Evolutionary conservation across 2,113 vertebrate genomes (phyloP).

Genomic region (Gymnocephalus cernua): DNA sequence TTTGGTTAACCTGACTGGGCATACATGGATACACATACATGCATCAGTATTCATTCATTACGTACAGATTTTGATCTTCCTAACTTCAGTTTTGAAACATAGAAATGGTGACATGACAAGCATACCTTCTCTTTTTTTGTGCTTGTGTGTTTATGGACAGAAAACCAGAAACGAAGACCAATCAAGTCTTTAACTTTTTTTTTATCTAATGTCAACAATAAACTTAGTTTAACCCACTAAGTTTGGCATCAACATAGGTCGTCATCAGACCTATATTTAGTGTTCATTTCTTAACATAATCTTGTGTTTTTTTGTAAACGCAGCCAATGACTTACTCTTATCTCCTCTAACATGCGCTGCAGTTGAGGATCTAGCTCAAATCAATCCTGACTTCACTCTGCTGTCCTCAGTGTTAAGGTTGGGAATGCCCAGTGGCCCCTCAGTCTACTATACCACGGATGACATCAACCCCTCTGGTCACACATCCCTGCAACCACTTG

Average conservation of each 20-base stretch:
- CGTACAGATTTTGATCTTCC: conserved; percentile 16
- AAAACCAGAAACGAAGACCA: conserved; percentile 1
- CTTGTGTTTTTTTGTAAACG: background rate
- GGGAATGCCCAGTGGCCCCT: conserved; percentile 81
- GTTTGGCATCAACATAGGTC: background rate
- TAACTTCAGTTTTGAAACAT: conserved; percentile 3
- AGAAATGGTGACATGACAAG: conserved; percentile 1
- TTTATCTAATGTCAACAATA: background rate
- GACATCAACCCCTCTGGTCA: conserved; percentile 82
- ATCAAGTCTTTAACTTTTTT: background rate
- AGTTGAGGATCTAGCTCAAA: conserved; percentile 25
- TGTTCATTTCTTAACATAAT: background rate
- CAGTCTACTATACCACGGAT: conserved; percentile 79
- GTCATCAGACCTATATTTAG: background rate
- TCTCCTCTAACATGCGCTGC: conserved; percentile 17
- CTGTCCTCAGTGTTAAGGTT: conserved; percentile 73
- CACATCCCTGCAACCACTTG: conserved; percentile 86
- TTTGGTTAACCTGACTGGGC: conserved; percentile 34
- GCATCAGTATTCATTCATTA: conserved; percentile 11
- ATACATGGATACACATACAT: background rate
- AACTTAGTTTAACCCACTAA: background rate
- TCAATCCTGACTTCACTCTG: conserved; percentile 39
- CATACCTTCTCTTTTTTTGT: background rate
- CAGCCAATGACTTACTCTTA: conserved; percentile 21
- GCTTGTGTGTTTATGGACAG: conserved; percentile 2